Evolutionary conservation across 30 jellyfish, hydroid and myxozoan species (phyloP).

Genomic region (Morbakka virulenta): DNA sequence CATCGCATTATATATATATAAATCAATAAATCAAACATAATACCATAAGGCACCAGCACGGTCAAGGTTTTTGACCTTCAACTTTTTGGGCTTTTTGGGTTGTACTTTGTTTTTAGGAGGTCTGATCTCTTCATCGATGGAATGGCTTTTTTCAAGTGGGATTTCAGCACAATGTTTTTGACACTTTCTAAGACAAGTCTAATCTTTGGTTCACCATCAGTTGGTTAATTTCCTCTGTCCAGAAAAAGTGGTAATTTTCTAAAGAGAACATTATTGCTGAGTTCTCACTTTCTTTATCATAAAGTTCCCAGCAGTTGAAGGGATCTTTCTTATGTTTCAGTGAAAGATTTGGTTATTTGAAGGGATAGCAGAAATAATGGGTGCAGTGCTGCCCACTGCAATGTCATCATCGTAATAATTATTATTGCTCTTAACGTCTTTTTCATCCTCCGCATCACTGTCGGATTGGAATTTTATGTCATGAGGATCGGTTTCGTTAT

Average conservation of each 20-base stretch:
- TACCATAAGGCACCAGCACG: slow-evolving; percentile 69
- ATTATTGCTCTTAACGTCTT: background rate
- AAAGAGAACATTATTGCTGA: background rate
- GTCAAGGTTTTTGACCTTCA: slow-evolving; percentile 66
- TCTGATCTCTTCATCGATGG: slow-evolving; percentile 51
- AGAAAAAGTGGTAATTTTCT: slow-evolving; percentile 28
- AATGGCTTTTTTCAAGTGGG: slow-evolving; percentile 53
- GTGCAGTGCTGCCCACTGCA: background rate
- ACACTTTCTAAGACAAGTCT: slow-evolving; percentile 46
- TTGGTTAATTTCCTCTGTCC: slow-evolving; percentile 34
- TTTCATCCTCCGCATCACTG: background rate
- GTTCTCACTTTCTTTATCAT: background rate
- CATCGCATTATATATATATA: too few species aligned
- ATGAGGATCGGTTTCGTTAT: background rate
- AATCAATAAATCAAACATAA: slow-evolving; percentile 40
- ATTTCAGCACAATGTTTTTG: slow-evolving; percentile 29
- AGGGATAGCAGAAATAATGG: slow-evolving; percentile 2
- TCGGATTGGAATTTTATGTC: too few species aligned
- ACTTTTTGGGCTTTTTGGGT: slow-evolving; percentile 56
- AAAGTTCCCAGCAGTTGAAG: background rate
- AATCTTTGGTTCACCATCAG: slow-evolving; percentile 29
- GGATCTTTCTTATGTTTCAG: slow-evolving; percentile 22
- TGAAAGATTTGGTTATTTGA: slow-evolving; percentile 8
- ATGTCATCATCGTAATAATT: background rate
- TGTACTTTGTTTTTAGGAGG: slow-evolving; percentile 48